Base-by-base conservation (phyloP, 1,140 invertebrate species). In the Archegozetes longisetosus region DNA sequence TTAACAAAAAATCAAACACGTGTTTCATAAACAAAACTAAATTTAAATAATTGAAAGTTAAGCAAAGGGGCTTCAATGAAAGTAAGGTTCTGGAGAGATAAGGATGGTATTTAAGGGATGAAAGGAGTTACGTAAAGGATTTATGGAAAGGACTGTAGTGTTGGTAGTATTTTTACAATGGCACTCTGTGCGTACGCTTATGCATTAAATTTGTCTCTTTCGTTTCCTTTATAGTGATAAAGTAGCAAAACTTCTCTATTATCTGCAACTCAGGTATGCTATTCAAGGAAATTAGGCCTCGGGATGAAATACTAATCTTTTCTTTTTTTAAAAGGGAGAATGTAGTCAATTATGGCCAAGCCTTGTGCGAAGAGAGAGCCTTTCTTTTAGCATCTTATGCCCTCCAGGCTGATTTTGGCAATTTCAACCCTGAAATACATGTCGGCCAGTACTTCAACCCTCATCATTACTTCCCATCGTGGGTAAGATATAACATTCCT, bases 341-440 rank as follows among this genome's bases (percentile, higher is more conserved):
- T 74, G 82, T 92, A 24, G 67, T 78, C 24, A 67, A 69, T 58
- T 76, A 75, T 67, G 67, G 68, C 54, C 75, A 74, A 63, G 62
- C 68, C 2, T 70, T 72, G 60, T 70, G 74, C 65, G 79, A 87
- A 69, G 80, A 84, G 71, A 78, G 80, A 23, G 76, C 87, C 66
- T 82, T 90, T 66, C 76, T 85, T 49, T 75, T 94, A 65, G 88
- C 86, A 49, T 85, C 85, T 1, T 79, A 88, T 65, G 87, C 88
- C 51, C 76, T 95, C 48, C 90, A 95, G 74, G 88, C 88, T 20
- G 89, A 95, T 73, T 79, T 85, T 68, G 90, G 89, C 0, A 86
- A 93, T 73, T 81, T 67, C 58, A 65, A 66, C 53, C 58, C 65
- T 48, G 69, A 71, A 46, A 66, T 67, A 52, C 72, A 75, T 63